These are phyloP conservation scores for Trichacis sp. DNA, from an alignment of 2,888 invertebrate species.

Conservation along the genomic window DNA sequence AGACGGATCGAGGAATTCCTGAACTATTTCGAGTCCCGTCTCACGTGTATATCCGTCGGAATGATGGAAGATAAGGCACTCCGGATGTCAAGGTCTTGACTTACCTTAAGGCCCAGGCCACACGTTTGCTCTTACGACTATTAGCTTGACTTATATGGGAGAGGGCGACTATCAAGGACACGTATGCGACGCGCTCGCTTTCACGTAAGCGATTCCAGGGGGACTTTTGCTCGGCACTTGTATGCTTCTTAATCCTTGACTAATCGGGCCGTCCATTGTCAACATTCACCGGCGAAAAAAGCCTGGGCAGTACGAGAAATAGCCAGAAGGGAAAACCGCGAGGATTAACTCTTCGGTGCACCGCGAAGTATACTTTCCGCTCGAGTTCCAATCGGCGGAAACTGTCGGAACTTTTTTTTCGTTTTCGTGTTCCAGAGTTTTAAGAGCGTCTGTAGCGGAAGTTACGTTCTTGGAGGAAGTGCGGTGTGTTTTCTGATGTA, in stretches of 20 bases:
- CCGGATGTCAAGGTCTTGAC: slow-evolving; percentile 1
- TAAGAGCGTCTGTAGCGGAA: too few species aligned
- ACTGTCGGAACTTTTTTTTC: not conserved
- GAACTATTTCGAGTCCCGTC: not conserved
- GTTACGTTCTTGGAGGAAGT: too few species aligned
- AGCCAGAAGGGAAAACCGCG: too few species aligned
- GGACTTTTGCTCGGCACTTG: not conserved
- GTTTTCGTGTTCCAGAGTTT: too few species aligned
- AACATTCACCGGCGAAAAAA: not conserved
- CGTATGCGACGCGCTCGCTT: not conserved
- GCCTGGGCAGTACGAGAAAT: too few species aligned
- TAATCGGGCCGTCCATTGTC: not conserved
- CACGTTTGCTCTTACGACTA: too few species aligned
- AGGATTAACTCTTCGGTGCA: too few species aligned
- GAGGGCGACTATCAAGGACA: not conserved
- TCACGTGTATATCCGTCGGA: not conserved
- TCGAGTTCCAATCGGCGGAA: too few species aligned
- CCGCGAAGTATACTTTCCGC: not conserved
- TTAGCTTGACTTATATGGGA: not conserved
- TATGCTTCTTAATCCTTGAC: slow-evolving; percentile 1
- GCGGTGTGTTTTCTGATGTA: too few species aligned
- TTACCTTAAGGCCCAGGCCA: not conserved
- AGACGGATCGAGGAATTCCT: slow-evolving; percentile 1
- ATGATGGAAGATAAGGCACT: not conserved
- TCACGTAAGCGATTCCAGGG: slow-evolving; percentile 1